Evolutionary conservation across 2,888 invertebrate genomes (phyloP), one percentile per base, ranked within the genome.

Genomic region (Cerastis rubricosa): DNA sequence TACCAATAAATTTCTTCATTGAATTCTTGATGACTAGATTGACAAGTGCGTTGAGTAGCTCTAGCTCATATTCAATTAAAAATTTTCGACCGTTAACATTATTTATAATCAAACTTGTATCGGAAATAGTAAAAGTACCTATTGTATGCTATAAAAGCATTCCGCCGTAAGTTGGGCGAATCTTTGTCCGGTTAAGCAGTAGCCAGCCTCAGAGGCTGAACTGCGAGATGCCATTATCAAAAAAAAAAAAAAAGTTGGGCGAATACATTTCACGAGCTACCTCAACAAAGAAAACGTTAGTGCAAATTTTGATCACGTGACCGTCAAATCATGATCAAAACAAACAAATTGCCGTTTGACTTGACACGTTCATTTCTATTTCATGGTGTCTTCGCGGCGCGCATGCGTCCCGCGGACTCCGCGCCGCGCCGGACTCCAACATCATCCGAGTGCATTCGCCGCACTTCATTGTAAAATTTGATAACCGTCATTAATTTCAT

Each of bases 381-480:
- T 40, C 17, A n/a, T 29, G 22, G 49, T 19, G 25, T 19, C 14
- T 6, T 12, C 61, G 4, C 9, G 35, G 29, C 29, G 49, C 76
- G 74, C 74, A 74, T 74, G 74, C 74, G 74, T 61, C 25, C 49
- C 49, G 17, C 40, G 59, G 5, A 1, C 5, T 25, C 29, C 19
- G 22, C 11, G 25, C 17, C 59, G 29, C n/a, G 43, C 59, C 54
- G 5, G 7, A n/a, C 40, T 51, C 7, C 35, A 43, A 29, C 45
- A 57, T 65, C 19, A 35, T 57, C 17, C 35, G 51, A 57, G n/a
- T 76, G 76, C 76, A 76, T 78, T 78, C 40, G 40, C 17, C 40
- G 68, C 47, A 66, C 7, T n/a, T 12, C n/a, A 51, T 72, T 17
- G 29, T 12, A 72, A 43, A 43, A 25, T 17, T 17, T 72, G 40